A percentile compares a stretch with the other conserved stretches of the same genome.
phyloP scores from a whole-genome alignment of 2,113 vertebrate genomes.

The Alligator sinensis region DNA sequence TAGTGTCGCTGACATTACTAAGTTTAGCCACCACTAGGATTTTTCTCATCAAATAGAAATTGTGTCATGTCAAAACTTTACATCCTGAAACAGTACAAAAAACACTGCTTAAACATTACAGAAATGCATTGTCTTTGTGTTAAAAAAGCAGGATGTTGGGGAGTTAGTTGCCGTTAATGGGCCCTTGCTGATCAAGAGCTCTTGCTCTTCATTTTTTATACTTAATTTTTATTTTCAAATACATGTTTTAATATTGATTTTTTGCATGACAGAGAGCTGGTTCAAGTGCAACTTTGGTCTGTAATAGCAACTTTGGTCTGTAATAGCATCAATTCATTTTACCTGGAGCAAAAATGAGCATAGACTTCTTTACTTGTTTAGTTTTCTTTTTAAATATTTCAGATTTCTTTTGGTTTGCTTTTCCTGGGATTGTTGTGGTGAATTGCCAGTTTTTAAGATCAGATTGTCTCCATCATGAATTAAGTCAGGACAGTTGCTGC shows the following conservation, averaged over 20 bases:
- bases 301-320: neutral
- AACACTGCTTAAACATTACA: neutral
- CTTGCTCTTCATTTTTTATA: neutral
- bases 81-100: neutral
- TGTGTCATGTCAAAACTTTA: neutral
- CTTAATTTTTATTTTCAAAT: neutral
- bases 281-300: neutral
- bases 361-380: neutral
- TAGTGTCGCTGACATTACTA: neutral
- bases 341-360: neutral
- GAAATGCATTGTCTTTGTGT: neutral
- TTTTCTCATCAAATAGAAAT: neutral
- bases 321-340: neutral
- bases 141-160: too few relatives aligned
- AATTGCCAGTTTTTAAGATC: neutral
- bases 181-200: neutral
- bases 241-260: neutral
- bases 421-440: neutral
- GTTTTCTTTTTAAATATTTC: neutral
- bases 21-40: neutral
- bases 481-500: neutral
- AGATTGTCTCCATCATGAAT: neutral
- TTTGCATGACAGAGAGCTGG: neutral
- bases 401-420: neutral
- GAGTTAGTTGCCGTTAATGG: too few relatives aligned